Percentiles rank a stretch among this genome's conserved stretches.
phyloP scores from a whole-genome alignment of 92 coral and sea anemone species.

The Ricordea florida region DNA sequence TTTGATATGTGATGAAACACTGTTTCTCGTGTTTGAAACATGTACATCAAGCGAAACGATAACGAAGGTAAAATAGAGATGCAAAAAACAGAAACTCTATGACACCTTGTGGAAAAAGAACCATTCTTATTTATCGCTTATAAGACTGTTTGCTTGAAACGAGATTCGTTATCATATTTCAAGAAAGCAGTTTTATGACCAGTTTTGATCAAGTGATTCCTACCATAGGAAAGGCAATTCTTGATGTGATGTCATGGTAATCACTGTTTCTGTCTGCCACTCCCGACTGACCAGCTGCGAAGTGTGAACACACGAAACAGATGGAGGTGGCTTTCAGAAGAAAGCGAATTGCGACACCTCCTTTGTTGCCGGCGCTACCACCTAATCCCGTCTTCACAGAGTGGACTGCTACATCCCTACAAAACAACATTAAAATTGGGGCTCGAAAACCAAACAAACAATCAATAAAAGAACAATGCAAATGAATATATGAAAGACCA shows the following conservation, averaged over 20 bases:
- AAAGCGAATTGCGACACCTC: conserved; percentile 94
- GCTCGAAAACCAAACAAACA: background rate
- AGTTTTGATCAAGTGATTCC: background rate
- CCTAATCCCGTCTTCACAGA: conserved; percentile 98
- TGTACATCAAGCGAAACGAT: too few relatives aligned
- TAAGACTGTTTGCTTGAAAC: too few relatives aligned
- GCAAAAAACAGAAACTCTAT: too few relatives aligned
- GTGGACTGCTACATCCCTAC: conserved; percentile 94
- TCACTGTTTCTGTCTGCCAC: conserved; percentile 91
- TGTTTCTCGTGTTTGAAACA: too few relatives aligned
- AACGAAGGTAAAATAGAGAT: too few relatives aligned
- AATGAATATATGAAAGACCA: too few relatives aligned
- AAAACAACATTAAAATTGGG: background rate
- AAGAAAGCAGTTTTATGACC: background rate
- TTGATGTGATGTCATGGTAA: conserved; percentile 82
- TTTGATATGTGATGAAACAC: too few relatives aligned
- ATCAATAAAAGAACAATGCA: too few relatives aligned
- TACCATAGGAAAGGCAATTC: conserved; percentile 98
- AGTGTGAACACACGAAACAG: conserved; percentile 96
- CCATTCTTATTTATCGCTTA: too few relatives aligned
- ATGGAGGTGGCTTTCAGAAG: conserved; percentile 88
- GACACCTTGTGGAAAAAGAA: too few relatives aligned
- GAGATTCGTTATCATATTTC: too few relatives aligned
- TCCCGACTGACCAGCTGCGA: conserved; percentile 97
- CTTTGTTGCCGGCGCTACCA: conserved; percentile 98